A percentile compares a stretch with the other conserved stretches of the same genome.
Evolutionary conservation across 2,797 vertebrate species (phyloP).

Genomic region (Dendrocincla fuliginosa): DNA sequence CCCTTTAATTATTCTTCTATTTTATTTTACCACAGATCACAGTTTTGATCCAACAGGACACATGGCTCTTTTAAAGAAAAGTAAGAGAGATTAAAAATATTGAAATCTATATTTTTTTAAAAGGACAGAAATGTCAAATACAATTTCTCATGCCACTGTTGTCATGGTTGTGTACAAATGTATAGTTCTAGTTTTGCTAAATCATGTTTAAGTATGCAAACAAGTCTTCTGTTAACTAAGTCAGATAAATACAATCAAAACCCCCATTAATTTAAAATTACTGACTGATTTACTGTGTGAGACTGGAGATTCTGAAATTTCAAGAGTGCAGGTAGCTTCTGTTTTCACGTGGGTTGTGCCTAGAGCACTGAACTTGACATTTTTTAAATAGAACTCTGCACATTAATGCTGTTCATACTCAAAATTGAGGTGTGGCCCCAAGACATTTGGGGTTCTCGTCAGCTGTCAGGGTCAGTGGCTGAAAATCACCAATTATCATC

Average conservation of each 20-base stretch:
- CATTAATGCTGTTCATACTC: neutral
- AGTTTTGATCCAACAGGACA: conserved; percentile 25
- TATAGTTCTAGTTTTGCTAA: neutral
- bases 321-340: neutral
- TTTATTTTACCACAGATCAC: conserved; percentile 61
- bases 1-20: neutral
- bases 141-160: neutral
- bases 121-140: neutral
- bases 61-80: conserved; percentile 80
- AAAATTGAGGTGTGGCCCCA: neutral
- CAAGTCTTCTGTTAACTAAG: neutral
- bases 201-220: neutral
- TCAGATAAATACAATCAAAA: neutral
- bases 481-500: neutral
- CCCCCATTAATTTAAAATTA: neutral
- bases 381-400: neutral
- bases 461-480: neutral
- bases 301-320: neutral
- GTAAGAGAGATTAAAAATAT: conserved; percentile 64
- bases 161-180: neutral
- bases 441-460: neutral
- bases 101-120: neutral
- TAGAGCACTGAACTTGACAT: neutral
- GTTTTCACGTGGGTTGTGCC: neutral
- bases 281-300: neutral